Percentiles rank a stretch among this genome's conserved stretches.
phyloP scores from a whole-genome alignment of 2,888 invertebrate species.

The Pemphredon lugubris region DNA sequence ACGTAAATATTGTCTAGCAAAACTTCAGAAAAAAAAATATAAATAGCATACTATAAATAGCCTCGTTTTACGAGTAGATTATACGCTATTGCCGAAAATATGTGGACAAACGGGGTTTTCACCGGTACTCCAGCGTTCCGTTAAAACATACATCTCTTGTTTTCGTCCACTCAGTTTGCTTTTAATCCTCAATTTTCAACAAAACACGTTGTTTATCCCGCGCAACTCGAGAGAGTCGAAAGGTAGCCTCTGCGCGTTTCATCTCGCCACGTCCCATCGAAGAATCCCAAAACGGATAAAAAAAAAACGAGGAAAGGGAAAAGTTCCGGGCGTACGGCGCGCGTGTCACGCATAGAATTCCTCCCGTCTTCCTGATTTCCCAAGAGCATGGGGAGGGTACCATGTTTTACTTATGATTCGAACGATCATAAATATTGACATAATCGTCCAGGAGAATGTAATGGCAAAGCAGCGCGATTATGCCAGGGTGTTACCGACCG shows the following conservation, averaged over 20 bases:
- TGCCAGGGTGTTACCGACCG: slow-evolving; percentile 9
- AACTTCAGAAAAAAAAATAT: no score
- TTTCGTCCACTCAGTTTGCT: no score
- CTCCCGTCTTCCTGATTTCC: slow-evolving; percentile 16
- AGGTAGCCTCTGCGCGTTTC: no score
- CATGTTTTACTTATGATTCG: slow-evolving; percentile 22
- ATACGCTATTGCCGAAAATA: not conserved
- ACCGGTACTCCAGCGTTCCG: no score
- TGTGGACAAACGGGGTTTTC: not conserved
- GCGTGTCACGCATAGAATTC: slow-evolving; percentile 10
- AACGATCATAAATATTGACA: slow-evolving; percentile 15
- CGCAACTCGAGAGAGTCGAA: no score
- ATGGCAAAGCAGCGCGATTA: slow-evolving; percentile 19
- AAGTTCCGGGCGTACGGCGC: not conserved
- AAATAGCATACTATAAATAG: not conserved
- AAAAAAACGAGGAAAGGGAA: not conserved
- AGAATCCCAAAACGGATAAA: not conserved
- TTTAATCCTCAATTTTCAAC: no score
- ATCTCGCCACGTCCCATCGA: no score
- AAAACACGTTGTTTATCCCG: no score
- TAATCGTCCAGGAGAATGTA: not conserved
- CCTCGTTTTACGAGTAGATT: not conserved
- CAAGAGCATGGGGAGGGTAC: slow-evolving; percentile 16
- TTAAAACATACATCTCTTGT: no score
- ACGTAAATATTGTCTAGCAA: not conserved